Evolutionary conservation across 2,797 vertebrate species (phyloP).

Genomic region (Carapus acus): DNA sequence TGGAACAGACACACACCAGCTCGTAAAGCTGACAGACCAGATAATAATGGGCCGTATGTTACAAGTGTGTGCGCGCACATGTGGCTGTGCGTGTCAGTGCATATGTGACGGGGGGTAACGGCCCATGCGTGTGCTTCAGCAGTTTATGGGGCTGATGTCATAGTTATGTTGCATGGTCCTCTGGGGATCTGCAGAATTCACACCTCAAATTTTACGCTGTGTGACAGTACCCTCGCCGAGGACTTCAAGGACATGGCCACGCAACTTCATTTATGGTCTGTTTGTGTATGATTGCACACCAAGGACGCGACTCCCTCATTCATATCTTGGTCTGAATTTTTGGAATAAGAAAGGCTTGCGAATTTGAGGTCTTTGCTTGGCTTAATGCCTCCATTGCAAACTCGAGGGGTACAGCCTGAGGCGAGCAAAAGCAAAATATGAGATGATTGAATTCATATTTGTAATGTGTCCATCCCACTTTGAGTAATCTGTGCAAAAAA

Average conservation of each 20-base stretch:
- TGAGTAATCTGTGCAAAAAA: too few species aligned
- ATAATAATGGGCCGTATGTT: conserved; percentile 17
- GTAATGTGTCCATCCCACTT: too few species aligned
- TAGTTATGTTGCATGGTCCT: conserved; percentile 61
- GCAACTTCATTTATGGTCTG: conserved; percentile 51
- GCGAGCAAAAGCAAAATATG: too few species aligned
- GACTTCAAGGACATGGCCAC: conserved; percentile 44
- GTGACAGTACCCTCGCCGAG: conserved; percentile 47
- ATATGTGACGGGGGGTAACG: conserved; percentile 8
- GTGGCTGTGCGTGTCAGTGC: conserved; percentile 31
- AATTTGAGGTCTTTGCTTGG: too few species aligned
- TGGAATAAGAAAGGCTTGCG: too few species aligned
- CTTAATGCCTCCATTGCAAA: too few species aligned
- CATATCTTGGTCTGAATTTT: too few species aligned
- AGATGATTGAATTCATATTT: too few species aligned
- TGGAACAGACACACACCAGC: conserved; percentile 11
- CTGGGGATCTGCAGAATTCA: conserved; percentile 54
- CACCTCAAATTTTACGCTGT: conserved; percentile 62
- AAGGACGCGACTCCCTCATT: background rate
- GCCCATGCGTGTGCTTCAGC: conserved; percentile 1
- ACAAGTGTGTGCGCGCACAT: background rate
- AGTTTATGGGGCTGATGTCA: conserved; percentile 68
- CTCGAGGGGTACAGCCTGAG: too few species aligned
- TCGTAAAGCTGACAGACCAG: conserved; percentile 45
- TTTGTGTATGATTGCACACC: conserved; percentile 8